phyloP scores from a whole-genome alignment of 2,888 invertebrate genomes.

The Nasonia oneida region DNA sequence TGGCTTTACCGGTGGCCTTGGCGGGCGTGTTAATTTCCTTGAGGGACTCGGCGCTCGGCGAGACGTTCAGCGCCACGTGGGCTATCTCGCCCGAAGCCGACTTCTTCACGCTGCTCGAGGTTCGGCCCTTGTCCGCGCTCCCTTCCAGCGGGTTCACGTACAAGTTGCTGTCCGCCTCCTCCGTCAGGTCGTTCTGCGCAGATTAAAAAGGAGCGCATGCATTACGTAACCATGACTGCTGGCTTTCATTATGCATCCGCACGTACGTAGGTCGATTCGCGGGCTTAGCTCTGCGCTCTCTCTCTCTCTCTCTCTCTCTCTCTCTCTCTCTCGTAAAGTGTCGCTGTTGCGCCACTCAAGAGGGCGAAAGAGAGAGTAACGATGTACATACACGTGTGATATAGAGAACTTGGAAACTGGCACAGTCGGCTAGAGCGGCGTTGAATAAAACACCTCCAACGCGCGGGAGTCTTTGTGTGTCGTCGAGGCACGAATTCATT shows the following conservation, averaged over 20 bases:
- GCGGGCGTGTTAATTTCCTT: constrained; percentile 79
- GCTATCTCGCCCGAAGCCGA: constrained; percentile 89
- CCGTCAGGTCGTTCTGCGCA: constrained; percentile 83
- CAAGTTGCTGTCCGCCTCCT: constrained; percentile 89
- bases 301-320: too few relatives aligned
- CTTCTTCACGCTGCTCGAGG: constrained; percentile 83
- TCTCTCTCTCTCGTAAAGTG: background rate
- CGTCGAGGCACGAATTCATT: background rate
- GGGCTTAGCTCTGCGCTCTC: background rate
- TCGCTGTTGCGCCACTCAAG: background rate
- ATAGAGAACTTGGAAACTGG: background rate
- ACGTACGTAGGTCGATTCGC: background rate
- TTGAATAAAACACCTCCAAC: background rate
- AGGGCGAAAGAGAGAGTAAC: background rate
- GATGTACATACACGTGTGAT: background rate
- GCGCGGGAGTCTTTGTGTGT: background rate
- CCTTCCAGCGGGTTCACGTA: constrained; percentile 91
- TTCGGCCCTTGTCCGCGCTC: constrained; percentile 63
- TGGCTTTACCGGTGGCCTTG: constrained; percentile 79
- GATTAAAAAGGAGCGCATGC: background rate
- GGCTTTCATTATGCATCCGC: background rate
- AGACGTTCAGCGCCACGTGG: constrained; percentile 79
- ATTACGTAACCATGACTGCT: background rate
- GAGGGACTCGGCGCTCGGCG: constrained; percentile 79
- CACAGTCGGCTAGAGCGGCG: constrained; percentile 4